A percentile compares a stretch with the other conserved stretches of the same genome.
Conservation (phyloP, 92 coral and sea anemone species). For the Epizoanthus scotinus region DNA sequence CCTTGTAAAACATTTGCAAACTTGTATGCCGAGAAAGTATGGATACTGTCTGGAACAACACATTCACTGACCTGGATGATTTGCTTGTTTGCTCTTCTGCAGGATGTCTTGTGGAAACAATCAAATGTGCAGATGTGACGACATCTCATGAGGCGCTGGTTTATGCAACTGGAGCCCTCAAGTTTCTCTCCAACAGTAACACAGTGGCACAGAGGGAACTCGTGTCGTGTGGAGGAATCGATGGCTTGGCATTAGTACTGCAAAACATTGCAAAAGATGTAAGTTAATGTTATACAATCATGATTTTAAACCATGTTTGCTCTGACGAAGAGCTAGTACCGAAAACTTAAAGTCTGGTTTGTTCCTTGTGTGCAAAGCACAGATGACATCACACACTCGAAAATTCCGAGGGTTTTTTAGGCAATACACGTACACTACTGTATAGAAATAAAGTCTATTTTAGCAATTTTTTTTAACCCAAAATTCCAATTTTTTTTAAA, state of each 20-base stretch:
- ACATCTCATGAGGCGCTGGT: conserved; percentile 84
- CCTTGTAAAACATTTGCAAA: too few species aligned
- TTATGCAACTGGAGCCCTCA: conserved; percentile 84
- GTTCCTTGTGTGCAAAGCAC: too few species aligned
- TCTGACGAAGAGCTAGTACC: too few species aligned
- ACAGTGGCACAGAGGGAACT: conserved; percentile 74
- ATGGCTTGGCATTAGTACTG: conserved; percentile 67
- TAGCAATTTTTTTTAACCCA: too few species aligned
- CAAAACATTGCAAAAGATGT: conserved; percentile 81
- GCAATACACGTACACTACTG: too few species aligned
- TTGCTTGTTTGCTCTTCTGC: background rate
- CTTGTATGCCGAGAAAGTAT: too few species aligned
- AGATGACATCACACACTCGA: too few species aligned
- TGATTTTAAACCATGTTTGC: background rate
- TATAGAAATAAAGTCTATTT: too few species aligned
- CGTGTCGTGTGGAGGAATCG: conserved; percentile 66
- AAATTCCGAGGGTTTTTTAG: too few species aligned
- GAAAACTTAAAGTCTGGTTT: too few species aligned
- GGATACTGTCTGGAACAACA: too few species aligned
- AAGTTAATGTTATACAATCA: conserved; percentile 51
- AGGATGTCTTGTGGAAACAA: conserved; percentile 78
- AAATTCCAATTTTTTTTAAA: too few species aligned
- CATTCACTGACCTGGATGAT: background rate
- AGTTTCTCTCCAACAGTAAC: conserved; percentile 85
- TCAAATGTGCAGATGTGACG: conserved; percentile 65